A percentile compares a stretch with the other conserved stretches of the same genome.
Conservation (phyloP, 2,888 invertebrate species). For the Drosophila mercatorum region DNA sequence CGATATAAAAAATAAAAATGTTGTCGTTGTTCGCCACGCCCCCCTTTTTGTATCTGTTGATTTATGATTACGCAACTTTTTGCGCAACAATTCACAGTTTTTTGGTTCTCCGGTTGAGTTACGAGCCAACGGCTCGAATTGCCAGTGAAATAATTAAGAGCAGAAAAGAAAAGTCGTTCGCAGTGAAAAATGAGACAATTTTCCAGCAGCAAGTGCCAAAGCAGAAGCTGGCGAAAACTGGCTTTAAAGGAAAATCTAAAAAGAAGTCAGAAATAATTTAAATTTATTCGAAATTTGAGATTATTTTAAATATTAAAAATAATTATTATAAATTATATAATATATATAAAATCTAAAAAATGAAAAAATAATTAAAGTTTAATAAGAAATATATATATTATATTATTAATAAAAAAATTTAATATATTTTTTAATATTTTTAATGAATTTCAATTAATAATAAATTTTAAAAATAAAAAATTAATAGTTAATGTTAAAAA, state of each 20-base stretch:
- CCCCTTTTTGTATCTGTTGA: constrained; percentile 51
- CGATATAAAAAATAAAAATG: constrained; percentile 13
- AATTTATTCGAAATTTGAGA: no score
- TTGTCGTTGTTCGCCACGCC: constrained; percentile 32
- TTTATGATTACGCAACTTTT: constrained; percentile 65
- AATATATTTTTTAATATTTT: background rate
- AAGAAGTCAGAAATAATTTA: no score
- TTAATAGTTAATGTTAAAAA: no score
- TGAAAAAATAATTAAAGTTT: no score
- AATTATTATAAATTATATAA: no score
- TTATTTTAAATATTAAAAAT: no score
- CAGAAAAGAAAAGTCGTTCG: background rate
- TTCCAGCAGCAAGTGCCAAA: constrained; percentile 19
- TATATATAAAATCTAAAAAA: no score
- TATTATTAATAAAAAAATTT: background rate
- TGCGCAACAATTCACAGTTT: constrained; percentile 3
- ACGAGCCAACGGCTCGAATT: constrained; percentile 42
- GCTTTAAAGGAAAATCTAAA: background rate
- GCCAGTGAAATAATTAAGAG: constrained; percentile 50
- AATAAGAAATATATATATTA: background rate
- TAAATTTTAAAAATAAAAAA: no score
- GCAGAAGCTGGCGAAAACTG: constrained; percentile 15
- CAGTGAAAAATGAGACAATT: constrained; percentile 53
- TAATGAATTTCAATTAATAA: no score
- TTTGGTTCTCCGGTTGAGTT: constrained; percentile 51